Percentiles rank a stretch among this genome's conserved stretches.
These are phyloP conservation scores for Parnassius apollo DNA, from an alignment of 2,888 invertebrate genomes.

Conservation along the genomic window DNA sequence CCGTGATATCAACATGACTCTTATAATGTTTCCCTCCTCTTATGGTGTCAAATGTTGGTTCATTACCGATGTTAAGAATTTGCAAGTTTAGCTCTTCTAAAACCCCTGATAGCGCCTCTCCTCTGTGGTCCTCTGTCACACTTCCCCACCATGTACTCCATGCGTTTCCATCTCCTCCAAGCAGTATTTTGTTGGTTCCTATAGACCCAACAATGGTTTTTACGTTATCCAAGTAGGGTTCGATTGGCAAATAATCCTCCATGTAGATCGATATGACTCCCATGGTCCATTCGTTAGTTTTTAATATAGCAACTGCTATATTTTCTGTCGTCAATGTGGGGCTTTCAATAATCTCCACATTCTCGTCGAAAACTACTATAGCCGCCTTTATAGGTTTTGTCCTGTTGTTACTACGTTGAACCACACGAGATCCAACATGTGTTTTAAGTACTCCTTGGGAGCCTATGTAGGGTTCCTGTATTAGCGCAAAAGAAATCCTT, in stretches of 20 bases:
- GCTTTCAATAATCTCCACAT: not conserved
- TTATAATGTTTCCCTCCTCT: not conserved
- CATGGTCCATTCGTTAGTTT: not conserved
- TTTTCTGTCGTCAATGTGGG: constrained; percentile 2
- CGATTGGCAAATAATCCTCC: not conserved
- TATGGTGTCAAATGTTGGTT: not conserved
- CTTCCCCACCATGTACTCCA: constrained; percentile 4
- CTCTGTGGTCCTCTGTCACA: not conserved
- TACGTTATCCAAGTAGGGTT: not conserved
- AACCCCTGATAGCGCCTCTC: not conserved
- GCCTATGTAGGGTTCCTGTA: constrained; percentile 26
- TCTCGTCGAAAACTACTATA: constrained; percentile 13
- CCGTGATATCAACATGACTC: not conserved
- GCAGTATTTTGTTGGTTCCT: too few relatives aligned
- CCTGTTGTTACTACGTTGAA: constrained; percentile 1
- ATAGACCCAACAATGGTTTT: too few relatives aligned
- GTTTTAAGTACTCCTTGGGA: constrained; percentile 5
- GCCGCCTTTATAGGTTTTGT: constrained; percentile 18
- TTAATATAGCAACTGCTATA: not conserved
- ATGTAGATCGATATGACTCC: constrained; percentile 2
- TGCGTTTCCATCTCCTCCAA: constrained; percentile 1
- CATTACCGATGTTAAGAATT: not conserved
- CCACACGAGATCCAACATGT: not conserved
- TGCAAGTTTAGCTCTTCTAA: not conserved
- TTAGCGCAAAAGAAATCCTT: not conserved